Percentiles rank a stretch among this genome's conserved stretches.
These are phyloP conservation scores for Nemurella pictetii DNA, from an alignment of 2,888 invertebrate genomes.

Conservation along the genomic window DNA sequence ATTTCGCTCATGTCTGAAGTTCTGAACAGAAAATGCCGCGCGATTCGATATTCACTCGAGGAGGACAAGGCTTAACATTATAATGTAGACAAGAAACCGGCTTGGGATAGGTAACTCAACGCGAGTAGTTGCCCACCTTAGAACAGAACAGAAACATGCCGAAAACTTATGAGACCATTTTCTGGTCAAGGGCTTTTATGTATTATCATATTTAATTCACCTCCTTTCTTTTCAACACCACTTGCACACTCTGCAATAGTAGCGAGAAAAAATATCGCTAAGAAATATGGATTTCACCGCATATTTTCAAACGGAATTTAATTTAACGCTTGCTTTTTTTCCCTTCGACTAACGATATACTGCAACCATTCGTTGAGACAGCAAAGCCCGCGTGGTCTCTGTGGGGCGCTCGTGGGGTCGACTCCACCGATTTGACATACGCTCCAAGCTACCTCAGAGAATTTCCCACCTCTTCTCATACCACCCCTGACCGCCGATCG, in stretches of 20 bases:
- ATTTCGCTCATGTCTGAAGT: no score
- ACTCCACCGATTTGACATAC: slow-evolving; percentile 1
- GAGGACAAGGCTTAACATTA: neutral
- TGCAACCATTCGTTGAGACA: slow-evolving; percentile 1
- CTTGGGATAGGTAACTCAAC: neutral
- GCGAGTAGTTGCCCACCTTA: neutral
- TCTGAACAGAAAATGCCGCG: neutral
- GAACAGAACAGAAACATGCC: slow-evolving; percentile 16
- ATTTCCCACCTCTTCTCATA: slow-evolving; percentile 2
- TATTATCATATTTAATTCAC: slow-evolving; percentile 34
- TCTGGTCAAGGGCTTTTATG: slow-evolving; percentile 20
- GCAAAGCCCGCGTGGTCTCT: neutral
- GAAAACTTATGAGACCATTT: slow-evolving; percentile 25
- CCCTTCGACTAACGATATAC: slow-evolving; percentile 15
- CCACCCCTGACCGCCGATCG: neutral
- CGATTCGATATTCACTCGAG: neutral
- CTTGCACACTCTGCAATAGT: neutral
- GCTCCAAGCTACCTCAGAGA: neutral
- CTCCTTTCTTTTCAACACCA: slow-evolving; percentile 29
- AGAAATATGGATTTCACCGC: slow-evolving; percentile 29
- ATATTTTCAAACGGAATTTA: slow-evolving; percentile 30
- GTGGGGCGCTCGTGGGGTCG: slow-evolving; percentile 2
- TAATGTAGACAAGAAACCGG: neutral
- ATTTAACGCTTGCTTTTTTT: neutral
- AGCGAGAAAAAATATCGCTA: neutral